A percentile compares a stretch with the other conserved stretches of the same genome.
These are phyloP conservation scores for Triplophysa siluroides DNA, from an alignment of 2,113 vertebrate genomes.

Conservation along the genomic window DNA sequence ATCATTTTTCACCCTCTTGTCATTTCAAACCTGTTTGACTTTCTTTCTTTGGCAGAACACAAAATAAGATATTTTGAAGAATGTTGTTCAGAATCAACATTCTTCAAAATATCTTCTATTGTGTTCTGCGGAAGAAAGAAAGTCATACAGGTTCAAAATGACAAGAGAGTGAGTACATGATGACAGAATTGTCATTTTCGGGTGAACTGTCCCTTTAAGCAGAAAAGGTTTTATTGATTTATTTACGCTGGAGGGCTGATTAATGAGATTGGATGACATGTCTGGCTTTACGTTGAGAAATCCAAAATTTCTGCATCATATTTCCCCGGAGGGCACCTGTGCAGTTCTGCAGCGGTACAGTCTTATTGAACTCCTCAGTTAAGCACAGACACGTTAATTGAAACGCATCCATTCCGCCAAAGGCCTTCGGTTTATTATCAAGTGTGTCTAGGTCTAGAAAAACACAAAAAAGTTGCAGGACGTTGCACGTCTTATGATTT, in stretches of 20 bases:
- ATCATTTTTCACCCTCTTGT: too few species aligned
- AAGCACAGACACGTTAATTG: neutral
- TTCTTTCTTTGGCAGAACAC: too few species aligned
- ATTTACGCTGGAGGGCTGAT: neutral
- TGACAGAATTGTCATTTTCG: too few species aligned
- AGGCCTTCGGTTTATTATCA: neutral
- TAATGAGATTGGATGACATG: slow-evolving; percentile 19
- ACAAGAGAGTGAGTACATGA: too few species aligned
- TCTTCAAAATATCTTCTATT: too few species aligned
- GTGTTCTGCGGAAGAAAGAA: too few species aligned
- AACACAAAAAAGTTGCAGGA: neutral
- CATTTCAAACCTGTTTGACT: too few species aligned
- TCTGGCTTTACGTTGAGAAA: slow-evolving; percentile 19
- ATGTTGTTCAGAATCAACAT: too few species aligned
- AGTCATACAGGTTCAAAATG: too few species aligned
- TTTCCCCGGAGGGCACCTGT: slow-evolving; percentile 32
- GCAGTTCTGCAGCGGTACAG: slow-evolving; percentile 24
- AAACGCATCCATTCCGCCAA: neutral
- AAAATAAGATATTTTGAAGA: too few species aligned
- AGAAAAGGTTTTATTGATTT: neutral
- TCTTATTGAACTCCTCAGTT: slow-evolving; percentile 29
- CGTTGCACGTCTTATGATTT: slow-evolving; percentile 5
- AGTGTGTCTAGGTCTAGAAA: neutral
- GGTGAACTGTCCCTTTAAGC: neutral
- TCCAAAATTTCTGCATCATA: slow-evolving; percentile 16